phyloP scores from a whole-genome alignment of 2,113 vertebrate species.

The Himantopus leucocephalus region DNA sequence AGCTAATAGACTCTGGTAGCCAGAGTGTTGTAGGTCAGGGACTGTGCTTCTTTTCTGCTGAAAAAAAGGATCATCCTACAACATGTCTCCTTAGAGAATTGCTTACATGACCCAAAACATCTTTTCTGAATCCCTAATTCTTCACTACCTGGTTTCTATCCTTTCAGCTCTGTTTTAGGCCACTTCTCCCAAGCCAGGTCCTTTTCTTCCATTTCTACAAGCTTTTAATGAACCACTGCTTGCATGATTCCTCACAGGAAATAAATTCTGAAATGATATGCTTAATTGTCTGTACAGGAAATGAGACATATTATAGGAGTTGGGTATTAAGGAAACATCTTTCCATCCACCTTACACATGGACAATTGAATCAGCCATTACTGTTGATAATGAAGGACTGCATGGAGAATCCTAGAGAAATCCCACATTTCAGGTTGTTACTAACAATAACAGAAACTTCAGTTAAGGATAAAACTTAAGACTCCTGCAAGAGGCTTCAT shows the following conservation, averaged over 20 bases:
- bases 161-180: neutral
- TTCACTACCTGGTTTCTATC: neutral
- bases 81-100: neutral
- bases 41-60: neutral
- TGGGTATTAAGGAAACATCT: neutral
- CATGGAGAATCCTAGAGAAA: neutral
- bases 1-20: neutral
- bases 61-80: neutral
- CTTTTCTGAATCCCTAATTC: neutral
- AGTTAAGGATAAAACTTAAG: neutral
- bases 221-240: neutral
- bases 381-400: neutral
- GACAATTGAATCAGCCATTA: neutral
- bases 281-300: neutral
- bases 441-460: neutral
- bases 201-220: neutral
- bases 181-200: neutral
- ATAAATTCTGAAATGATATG: neutral
- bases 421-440: neutral
- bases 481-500: neutral
- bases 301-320: neutral
- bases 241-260: neutral
- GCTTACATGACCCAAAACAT: neutral
- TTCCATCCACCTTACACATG: neutral
- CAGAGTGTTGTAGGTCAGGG: neutral